A percentile compares a stretch with the other conserved stretches of the same genome.
Conservation (phyloP, 2,797 vertebrate genomes). For the Tarsius wallacei region DNA sequence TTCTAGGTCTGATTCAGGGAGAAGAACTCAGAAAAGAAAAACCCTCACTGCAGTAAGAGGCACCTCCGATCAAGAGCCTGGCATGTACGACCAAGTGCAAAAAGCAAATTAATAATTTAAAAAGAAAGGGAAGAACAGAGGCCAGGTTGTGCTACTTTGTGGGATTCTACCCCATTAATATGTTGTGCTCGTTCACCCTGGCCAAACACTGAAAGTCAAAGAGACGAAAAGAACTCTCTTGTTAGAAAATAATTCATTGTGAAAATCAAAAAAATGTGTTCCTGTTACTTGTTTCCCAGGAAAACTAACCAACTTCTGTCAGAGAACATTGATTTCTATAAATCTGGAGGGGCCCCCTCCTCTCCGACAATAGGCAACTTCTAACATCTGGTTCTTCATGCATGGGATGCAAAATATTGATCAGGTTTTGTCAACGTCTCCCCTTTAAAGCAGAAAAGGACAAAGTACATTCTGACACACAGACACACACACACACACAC, state of each 20-base stretch:
- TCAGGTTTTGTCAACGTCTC: slow-evolving; percentile 94
- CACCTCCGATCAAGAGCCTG: not conserved
- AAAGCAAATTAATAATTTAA: slow-evolving; percentile 61
- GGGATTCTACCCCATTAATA: slow-evolving; percentile 78
- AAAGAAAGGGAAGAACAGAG: not conserved
- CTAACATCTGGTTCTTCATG: slow-evolving; percentile 98
- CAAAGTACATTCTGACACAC: slow-evolving; percentile 91
- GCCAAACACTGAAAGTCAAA: slow-evolving; percentile 84
- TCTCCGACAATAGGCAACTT: slow-evolving; percentile 95
- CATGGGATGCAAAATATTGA: slow-evolving; percentile 99
- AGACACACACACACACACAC: slow-evolving; percentile 3
- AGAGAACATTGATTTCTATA: slow-evolving; percentile 95
- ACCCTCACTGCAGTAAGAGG: not conserved
- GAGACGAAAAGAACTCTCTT: slow-evolving; percentile 83
- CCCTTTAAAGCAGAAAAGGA: slow-evolving; percentile 91
- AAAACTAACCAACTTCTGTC: slow-evolving; percentile 90
- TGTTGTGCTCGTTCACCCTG: slow-evolving; percentile 70
- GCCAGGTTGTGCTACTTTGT: not conserved
- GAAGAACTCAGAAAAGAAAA: not conserved
- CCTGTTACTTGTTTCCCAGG: slow-evolving; percentile 84
- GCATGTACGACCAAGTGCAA: not conserved
- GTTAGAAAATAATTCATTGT: slow-evolving; percentile 89
- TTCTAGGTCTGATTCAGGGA: rapidly evolving
- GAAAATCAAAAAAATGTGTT: slow-evolving; percentile 87
- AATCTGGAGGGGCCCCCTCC: slow-evolving; percentile 93